Evolutionary conservation across 2,888 invertebrate species (phyloP).

Genomic region (Omphaloscelis lunosa): DNA sequence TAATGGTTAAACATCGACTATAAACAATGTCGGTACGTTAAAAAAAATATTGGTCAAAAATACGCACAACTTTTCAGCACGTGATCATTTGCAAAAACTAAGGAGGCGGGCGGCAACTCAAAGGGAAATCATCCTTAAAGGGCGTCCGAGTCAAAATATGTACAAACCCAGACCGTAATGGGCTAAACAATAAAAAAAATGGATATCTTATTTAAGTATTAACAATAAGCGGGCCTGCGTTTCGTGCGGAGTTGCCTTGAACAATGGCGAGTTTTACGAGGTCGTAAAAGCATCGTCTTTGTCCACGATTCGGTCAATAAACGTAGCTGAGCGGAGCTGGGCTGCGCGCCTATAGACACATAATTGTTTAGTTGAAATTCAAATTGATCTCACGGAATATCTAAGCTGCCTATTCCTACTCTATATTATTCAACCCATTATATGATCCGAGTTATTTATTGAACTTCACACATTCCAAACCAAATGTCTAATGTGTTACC

Average conservation of each 20-base stretch:
- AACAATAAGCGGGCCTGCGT: conserved; percentile 86
- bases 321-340: conserved; percentile 74
- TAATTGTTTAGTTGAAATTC: conserved; percentile 64
- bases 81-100: conserved; percentile 81
- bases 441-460: conserved; percentile 55
- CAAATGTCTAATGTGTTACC: conserved; percentile 20
- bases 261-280: conserved; percentile 87
- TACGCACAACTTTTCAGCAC: conserved; percentile 75
- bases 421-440: conserved; percentile 45
- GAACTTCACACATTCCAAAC: conserved; percentile 56
- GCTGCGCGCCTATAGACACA: conserved; percentile 43
- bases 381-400: conserved; percentile 68
- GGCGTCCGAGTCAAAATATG: conserved; percentile 87
- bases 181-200: conserved; percentile 87
- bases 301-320: conserved; percentile 85
- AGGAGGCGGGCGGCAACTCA: conserved; percentile 81
- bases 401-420: conserved; percentile 44
- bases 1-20: conserved; percentile 46
- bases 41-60: conserved; percentile 46
- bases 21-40: conserved; percentile 48
- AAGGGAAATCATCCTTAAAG: conserved; percentile 78
- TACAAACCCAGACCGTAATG: conserved; percentile 86
- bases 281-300: conserved; percentile 86
- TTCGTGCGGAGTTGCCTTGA: conserved; percentile 81
- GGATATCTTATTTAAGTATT: conserved; percentile 89